Evolutionary conservation across 2,113 vertebrate genomes (phyloP).

Genomic region (Macquaria australasica): DNA sequence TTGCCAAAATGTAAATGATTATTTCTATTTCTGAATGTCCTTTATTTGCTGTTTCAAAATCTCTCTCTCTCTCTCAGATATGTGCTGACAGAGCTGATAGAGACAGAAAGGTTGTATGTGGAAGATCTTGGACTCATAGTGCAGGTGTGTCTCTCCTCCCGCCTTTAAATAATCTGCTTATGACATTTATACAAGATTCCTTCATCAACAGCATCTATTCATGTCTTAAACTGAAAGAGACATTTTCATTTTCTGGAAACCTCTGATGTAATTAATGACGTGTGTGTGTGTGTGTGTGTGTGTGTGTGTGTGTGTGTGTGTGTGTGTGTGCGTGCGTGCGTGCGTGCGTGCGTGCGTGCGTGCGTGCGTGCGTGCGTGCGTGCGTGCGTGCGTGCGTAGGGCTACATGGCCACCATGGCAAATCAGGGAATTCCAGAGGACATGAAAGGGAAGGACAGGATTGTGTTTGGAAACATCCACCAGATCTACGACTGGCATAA

Average conservation of each 20-base stretch:
- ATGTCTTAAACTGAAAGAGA: background rate
- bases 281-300: slow-evolving; percentile 5
- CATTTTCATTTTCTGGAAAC: background rate
- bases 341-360: slow-evolving; percentile 16
- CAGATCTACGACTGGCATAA: slow-evolving; percentile 95
- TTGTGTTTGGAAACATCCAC: slow-evolving; percentile 93
- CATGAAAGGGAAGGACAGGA: slow-evolving; percentile 91
- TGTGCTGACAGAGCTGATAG: slow-evolving; percentile 90
- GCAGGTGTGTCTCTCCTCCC: slow-evolving; percentile 81
- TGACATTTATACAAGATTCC: background rate
- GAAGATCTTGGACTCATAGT: slow-evolving; percentile 92
- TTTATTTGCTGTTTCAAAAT: background rate
- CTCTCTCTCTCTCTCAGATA: slow-evolving; percentile 81
- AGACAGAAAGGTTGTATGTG: slow-evolving; percentile 92
- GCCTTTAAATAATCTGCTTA: background rate
- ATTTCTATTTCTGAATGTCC: background rate
- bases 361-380: slow-evolving; percentile 31
- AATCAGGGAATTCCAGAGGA: slow-evolving; percentile 88
- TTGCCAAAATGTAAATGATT: background rate
- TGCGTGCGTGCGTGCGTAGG: slow-evolving; percentile 71
- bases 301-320: slow-evolving; percentile 34
- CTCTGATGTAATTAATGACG: background rate
- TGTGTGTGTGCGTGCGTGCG: slow-evolving; percentile 11
- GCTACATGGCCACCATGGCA: slow-evolving; percentile 90
- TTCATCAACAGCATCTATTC: slow-evolving; percentile 1